Evolutionary conservation across 2,888 invertebrate species (phyloP), one percentile per base, ranked within the genome.

Genomic region (Ophraella communa): DNA sequence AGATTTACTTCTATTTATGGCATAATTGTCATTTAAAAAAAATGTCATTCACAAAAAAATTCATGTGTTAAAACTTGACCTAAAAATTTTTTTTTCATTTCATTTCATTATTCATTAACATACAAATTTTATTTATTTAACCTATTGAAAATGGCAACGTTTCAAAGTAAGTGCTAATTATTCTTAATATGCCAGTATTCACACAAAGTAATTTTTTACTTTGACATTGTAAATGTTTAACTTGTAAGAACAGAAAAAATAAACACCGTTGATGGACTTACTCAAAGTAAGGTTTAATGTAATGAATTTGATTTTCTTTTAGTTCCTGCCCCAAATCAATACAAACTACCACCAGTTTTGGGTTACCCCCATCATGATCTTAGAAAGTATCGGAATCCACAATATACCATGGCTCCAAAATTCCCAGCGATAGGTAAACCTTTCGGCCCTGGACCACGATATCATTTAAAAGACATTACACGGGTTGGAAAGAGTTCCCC

Each of bases 271-370:
- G n/a, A n/a, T n/a, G n/a, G n/a, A n/a, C n/a, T n/a, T n/a, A n/a
- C n/a, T n/a, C n/a, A n/a, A n/a, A n/a, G n/a, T n/a, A n/a, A n/a
- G n/a, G n/a, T n/a, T n/a, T n/a, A n/a, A n/a, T n/a, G n/a, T n/a
- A n/a, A n/a, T n/a, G n/a, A n/a, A n/a, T n/a, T n/a, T n/a, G n/a
- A n/a, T n/a, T n/a, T n/a, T n/a, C n/a, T 65, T 70, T 55, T 60
- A 89, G 90, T 90, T 52, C 91, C 91, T 56, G 90, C 90, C 1
- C 90, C 90, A 24, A 88, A 87, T 66, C 86, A 86, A 56, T 90
- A 90, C 79, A 74, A 78, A 78, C 82, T 91, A 65, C 89, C 88
- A 11, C 81, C 88, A 1, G 85, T 87, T 21, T 85, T 87, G 35
- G 90, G 91, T 2, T 88, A 83, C 78, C 78, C 82, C 10, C 74